phyloP scores from a whole-genome alignment of 2,113 vertebrate species.

The Phrynosoma platyrhinos region DNA sequence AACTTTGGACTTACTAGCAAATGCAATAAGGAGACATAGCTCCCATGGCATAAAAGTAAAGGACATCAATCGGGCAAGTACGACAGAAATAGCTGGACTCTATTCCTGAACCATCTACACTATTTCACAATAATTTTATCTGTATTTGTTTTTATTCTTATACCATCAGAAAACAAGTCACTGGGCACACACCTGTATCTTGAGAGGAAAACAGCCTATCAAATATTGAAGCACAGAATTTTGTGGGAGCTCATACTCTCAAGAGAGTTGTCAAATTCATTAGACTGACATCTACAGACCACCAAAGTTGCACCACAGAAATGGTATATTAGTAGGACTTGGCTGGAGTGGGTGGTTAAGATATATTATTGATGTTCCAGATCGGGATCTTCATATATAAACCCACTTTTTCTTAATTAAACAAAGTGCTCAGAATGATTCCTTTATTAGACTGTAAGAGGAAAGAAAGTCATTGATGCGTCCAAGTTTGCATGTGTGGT shows the following conservation, averaged over 20 bases:
- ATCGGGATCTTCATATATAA: conserved; percentile 3
- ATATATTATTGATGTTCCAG: background rate
- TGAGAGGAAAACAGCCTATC: background rate
- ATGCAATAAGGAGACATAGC: background rate
- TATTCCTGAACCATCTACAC: background rate
- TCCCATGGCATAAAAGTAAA: background rate
- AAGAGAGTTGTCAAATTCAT: background rate
- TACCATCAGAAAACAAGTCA: background rate
- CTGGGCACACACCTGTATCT: background rate
- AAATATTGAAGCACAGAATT: background rate
- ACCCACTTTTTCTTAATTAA: conserved; percentile 40
- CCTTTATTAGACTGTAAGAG: conserved; percentile 17
- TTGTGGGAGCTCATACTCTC: background rate
- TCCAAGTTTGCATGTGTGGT: conserved; percentile 36
- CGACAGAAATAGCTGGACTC: background rate
- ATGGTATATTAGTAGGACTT: background rate
- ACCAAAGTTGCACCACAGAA: background rate
- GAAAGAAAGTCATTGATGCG: conserved; percentile 7
- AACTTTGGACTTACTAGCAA: background rate
- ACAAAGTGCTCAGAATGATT: conserved; percentile 30
- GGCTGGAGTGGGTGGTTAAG: background rate
- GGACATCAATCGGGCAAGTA: background rate
- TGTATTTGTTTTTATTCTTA: too few species aligned
- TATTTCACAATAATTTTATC: too few species aligned
- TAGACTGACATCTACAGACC: background rate